A percentile compares a stretch with the other conserved stretches of the same genome.
phyloP scores from a whole-genome alignment of 2,888 invertebrate genomes.

The Drosophila multiciliata region DNA sequence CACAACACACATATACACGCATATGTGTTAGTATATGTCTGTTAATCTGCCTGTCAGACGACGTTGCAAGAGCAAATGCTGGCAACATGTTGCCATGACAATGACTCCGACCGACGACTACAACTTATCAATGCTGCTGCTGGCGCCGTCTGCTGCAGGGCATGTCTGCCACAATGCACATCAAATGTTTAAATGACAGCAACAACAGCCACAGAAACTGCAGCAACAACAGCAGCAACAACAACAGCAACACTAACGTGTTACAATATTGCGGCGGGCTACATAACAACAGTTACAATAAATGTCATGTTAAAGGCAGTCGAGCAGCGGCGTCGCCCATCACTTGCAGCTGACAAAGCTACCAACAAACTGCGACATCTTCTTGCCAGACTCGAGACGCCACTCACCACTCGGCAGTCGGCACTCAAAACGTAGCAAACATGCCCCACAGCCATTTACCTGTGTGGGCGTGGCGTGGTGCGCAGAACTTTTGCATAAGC shows the following conservation, averaged over 20 bases:
- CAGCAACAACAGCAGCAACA: slow-evolving; percentile 34
- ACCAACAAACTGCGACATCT: slow-evolving; percentile 27
- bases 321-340: slow-evolving; percentile 68
- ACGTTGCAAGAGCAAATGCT: slow-evolving; percentile 42
- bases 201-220: slow-evolving; percentile 36
- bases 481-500: slow-evolving; percentile 62
- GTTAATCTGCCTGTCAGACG: slow-evolving; percentile 42
- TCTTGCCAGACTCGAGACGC: slow-evolving; percentile 26
- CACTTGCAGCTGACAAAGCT: slow-evolving; percentile 57
- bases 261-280: slow-evolving; percentile 46
- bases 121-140: slow-evolving; percentile 48
- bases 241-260: slow-evolving; percentile 46
- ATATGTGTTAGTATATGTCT: slow-evolving; percentile 23
- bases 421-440: slow-evolving; percentile 48
- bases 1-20: slow-evolving; percentile 2
- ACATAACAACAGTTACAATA: slow-evolving; percentile 79
- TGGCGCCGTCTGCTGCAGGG: slow-evolving; percentile 62
- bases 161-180: slow-evolving; percentile 75
- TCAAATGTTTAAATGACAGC: slow-evolving; percentile 77
- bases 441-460: slow-evolving; percentile 63
- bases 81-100: slow-evolving; percentile 79
- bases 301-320: slow-evolving; percentile 81
- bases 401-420: slow-evolving; percentile 43
- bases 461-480: slow-evolving; percentile 59
- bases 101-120: slow-evolving; percentile 61